A percentile compares a stretch with the other conserved stretches of the same genome.
Evolutionary conservation across 1,140 invertebrate genomes (phyloP).

Genomic region (Steinernema feltiae): DNA sequence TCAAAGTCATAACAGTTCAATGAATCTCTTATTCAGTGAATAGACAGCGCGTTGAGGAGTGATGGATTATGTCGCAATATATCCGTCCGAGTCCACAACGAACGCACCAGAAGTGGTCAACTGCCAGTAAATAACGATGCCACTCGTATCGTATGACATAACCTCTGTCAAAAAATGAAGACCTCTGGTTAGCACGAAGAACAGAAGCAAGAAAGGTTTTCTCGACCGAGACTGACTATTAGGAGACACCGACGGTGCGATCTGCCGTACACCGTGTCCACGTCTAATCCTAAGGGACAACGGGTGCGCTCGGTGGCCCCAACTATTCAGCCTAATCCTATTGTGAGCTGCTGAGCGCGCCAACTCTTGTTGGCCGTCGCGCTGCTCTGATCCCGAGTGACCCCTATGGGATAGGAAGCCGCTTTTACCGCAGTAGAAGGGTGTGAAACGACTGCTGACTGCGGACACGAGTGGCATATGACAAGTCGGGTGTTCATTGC

Average conservation of each 20-base stretch:
- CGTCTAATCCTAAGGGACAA: slow-evolving; percentile 8
- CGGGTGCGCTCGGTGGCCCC: slow-evolving; percentile 6
- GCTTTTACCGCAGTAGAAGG: background rate
- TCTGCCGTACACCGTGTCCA: background rate
- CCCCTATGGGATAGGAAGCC: background rate
- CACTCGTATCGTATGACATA: background rate
- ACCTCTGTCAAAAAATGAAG: no score
- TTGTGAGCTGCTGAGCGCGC: slow-evolving; percentile 1
- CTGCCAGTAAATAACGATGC: background rate
- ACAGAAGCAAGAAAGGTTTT: background rate
- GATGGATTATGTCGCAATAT: slow-evolving; percentile 13
- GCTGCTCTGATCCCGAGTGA: background rate
- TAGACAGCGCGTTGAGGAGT: background rate
- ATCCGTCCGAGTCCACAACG: background rate
- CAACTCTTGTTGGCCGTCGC: background rate
- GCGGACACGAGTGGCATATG: background rate
- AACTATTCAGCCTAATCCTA: slow-evolving; percentile 11
- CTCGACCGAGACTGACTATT: background rate
- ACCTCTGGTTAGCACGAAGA: no score
- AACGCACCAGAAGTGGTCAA: slow-evolving; percentile 4
- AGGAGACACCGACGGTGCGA: background rate
- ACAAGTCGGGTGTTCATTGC: background rate
- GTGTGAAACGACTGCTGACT: background rate
- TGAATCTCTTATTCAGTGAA: background rate
- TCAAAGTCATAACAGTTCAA: slow-evolving; percentile 10